Evolutionary conservation across 2,888 invertebrate species (phyloP), one percentile per base, ranked within the genome.

Genomic region (Trichogramma evanescens): DNA sequence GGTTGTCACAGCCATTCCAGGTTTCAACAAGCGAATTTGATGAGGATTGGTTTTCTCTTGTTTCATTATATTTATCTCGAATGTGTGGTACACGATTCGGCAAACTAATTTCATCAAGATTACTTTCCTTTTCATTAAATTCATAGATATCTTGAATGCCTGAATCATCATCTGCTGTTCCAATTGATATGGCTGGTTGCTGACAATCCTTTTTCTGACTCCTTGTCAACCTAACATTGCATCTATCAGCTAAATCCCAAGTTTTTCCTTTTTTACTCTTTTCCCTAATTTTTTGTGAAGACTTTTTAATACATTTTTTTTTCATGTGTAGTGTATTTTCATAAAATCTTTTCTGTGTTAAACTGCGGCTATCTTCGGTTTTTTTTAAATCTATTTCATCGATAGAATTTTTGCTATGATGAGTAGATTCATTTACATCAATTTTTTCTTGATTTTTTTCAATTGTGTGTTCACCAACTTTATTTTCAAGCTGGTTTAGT

Each of bases 131-230:
- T 63, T 82, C 82, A 64, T 77, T 79, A 68, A 83, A 82, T 66
- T 82, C 82, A 65, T 82, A 84, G 61, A 84, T 79, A 70, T 84
- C 83, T 62, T 77, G 77, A 61, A 78, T 78, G 1, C 77, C 77
- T 0, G 77, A 77, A 66, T 78, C 78, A 38, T 78, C 77, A 42
- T 78, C 78, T 5, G 72, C 75, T n/a, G 69, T 73, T 1, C 73
- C 74, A 43, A 75, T 72, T 0, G 69, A 58, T 4, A 68, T 63
- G 8, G 65, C 60, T 26, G 58, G 46, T 58, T 70, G 69, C 60
- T 68, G 64, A 46, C 64, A 56, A 50, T 71, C 71, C 52, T 69
- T 73, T 50, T 72, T 71, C 46, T 72, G 74, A 61, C 74, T 77
- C 50, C 76, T 72, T 3, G 76, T 75, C 42, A 73, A 63, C 64